Conservation (phyloP, 2,797 vertebrate species). For the Lithobates pipiens region DNA sequence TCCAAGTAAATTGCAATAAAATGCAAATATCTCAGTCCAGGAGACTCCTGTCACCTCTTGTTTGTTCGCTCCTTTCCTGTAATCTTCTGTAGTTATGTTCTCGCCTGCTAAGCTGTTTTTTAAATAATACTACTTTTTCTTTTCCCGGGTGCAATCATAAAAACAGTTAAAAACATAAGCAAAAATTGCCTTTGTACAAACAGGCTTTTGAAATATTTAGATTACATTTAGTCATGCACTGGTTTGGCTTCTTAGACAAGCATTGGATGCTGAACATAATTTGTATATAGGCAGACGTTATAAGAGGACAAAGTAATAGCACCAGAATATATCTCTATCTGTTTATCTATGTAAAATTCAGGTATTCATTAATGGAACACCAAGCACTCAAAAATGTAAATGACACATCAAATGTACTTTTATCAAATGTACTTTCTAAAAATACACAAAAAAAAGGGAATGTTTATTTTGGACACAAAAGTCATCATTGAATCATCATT, state of each 20-base stretch:
- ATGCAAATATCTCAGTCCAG: slow-evolving; percentile 53
- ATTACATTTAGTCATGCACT: slow-evolving; percentile 8
- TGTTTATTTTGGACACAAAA: too few species aligned
- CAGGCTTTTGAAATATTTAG: slow-evolving; percentile 28
- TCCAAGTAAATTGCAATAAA: slow-evolving; percentile 57
- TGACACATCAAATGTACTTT: too few species aligned
- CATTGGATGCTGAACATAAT: background rate
- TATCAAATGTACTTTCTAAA: too few species aligned
- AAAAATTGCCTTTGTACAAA: slow-evolving; percentile 11
- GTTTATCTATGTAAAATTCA: too few species aligned
- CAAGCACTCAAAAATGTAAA: too few species aligned
- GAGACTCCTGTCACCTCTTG: slow-evolving; percentile 54
- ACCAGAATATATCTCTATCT: too few species aligned
- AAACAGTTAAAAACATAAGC: background rate
- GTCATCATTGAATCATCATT: too few species aligned
- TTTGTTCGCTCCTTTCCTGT: slow-evolving; percentile 47
- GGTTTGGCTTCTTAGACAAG: background rate
- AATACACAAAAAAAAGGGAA: too few species aligned
- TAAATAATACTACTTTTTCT: slow-evolving; percentile 15
- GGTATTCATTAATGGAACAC: too few species aligned
- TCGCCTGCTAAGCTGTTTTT: slow-evolving; percentile 11
- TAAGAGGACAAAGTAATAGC: too few species aligned
- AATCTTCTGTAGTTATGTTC: slow-evolving; percentile 45
- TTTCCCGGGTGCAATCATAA: slow-evolving; percentile 6
- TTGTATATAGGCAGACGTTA: background rate